These are phyloP conservation scores for Macrosteles quadrilineatus DNA, from an alignment of 1,140 invertebrate genomes.

Conservation along the genomic window DNA sequence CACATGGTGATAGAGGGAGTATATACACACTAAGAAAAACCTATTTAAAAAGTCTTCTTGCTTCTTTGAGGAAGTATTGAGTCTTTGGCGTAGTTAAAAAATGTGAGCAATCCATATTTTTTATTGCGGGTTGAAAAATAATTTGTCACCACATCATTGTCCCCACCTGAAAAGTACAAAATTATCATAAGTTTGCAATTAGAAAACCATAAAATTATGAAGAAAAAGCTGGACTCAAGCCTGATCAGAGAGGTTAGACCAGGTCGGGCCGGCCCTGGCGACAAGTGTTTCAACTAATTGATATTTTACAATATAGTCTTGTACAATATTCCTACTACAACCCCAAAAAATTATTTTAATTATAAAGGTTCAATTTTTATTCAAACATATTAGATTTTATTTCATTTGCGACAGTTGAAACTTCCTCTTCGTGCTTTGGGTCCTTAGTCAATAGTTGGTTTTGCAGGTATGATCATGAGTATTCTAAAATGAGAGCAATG, in stretches of 20 bases:
- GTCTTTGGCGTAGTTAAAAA: conserved; percentile 83
- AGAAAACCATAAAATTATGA: background rate
- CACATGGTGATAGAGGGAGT: background rate
- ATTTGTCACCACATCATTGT: conserved; percentile 79
- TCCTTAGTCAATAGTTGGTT: too few relatives aligned
- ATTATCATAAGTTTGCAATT: background rate
- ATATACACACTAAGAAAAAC: background rate
- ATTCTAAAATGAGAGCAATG: too few relatives aligned
- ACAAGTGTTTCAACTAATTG: background rate
- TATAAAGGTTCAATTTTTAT: background rate
- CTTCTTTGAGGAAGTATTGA: conserved; percentile 73
- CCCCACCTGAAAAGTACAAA: conserved; percentile 55
- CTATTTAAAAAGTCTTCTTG: conserved; percentile 72
- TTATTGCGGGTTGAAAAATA: conserved; percentile 80
- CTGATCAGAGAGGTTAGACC: background rate
- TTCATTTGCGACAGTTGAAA: too few relatives aligned
- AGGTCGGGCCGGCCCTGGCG: too few relatives aligned
- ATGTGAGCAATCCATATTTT: conserved; percentile 74
- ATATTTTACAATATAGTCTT: background rate
- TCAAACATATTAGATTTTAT: background rate
- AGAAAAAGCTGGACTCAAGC: background rate
- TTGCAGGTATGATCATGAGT: too few relatives aligned
- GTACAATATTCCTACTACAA: background rate
- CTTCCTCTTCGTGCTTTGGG: too few relatives aligned
- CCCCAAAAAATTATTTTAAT: background rate